Evolutionary conservation across 2,888 invertebrate genomes (phyloP), one percentile per base, ranked within the genome.

Genomic region (Archips xylosteana): DNA sequence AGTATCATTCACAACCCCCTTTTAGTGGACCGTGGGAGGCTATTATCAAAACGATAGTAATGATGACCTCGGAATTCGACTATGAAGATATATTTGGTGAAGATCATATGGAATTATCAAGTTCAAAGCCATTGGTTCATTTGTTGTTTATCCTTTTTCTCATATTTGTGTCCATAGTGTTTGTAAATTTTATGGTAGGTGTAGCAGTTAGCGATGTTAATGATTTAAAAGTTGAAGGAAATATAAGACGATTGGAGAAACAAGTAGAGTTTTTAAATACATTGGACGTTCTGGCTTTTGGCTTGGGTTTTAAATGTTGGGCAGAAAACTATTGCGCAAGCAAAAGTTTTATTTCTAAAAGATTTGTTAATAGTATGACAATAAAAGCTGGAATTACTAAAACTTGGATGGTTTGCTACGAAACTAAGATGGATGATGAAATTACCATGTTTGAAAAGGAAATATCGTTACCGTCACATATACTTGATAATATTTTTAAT

Each of bases 171-270:
- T 83, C 89, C 0, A 85, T 90, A 49, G 87, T 90, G 1, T 79
- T 91, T 75, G 88, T 90, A 85, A 91, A 91, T 75, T 81, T 91
- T n/a, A 82, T 91, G 78, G 82, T 90, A 15, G 90, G 90, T 73
- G 79, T 91, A 63, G 89, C 90, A 12, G 90, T 91, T 49, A 90
- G 85, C 75, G 90, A 91, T 75, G 87, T 89, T 39, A 83, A 85
- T 34, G 84, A 82, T n/a, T 81, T 92, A n/a, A 87, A 89, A 78
- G 84, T 84, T 12, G 85, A 87, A 74, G 90, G 90, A 4, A 82
- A 86, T 70, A 85, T 89, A 3, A 83, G 85, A 64, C 76, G 87
- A 60, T 78, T 89, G 10, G 80, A 83, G 6, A 88, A 90, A 73
- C 90, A 91, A 76, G 88, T 87, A 6, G 83, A 83, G 62, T 88